Percentiles rank a stretch among this genome's conserved stretches.
phyloP scores from a whole-genome alignment of 2,888 invertebrate genomes.

The Ariolimax columbianus region DNA sequence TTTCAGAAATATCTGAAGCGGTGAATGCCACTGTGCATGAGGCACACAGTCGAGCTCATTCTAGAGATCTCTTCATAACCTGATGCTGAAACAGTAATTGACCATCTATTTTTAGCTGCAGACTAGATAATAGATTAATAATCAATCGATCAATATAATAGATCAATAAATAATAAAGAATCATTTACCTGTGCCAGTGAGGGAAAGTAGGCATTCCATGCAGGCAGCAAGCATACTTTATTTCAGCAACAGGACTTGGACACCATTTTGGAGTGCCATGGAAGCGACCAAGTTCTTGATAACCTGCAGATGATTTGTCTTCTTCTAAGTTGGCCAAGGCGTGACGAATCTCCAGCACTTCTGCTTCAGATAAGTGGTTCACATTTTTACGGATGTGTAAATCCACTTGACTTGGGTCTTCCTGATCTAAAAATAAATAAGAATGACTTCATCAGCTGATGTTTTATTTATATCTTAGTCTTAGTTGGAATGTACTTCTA shows the following conservation, averaged over 20 bases:
- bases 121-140: too few species aligned
- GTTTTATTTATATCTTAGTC: not conserved
- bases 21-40: too few species aligned
- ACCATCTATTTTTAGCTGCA: too few species aligned
- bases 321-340: slow-evolving; percentile 51
- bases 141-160: too few species aligned
- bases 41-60: too few species aligned
- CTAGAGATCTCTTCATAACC: too few species aligned
- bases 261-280: slow-evolving; percentile 59
- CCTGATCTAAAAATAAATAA: not conserved
- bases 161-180: too few species aligned
- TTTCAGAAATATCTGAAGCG: too few species aligned
- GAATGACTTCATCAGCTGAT: not conserved
- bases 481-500: too few species aligned
- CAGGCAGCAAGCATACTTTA: slow-evolving; percentile 57
- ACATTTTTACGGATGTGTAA: slow-evolving; percentile 51
- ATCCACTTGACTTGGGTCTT: not conserved
- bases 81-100: too few species aligned
- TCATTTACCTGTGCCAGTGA: slow-evolving; percentile 60
- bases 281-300: slow-evolving; percentile 55
- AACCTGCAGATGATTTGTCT: slow-evolving; percentile 53
- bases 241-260: slow-evolving; percentile 54
- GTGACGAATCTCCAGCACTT: slow-evolving; percentile 52
- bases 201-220: slow-evolving; percentile 61
- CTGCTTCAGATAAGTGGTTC: slow-evolving; percentile 44